Conservation (phyloP, 2,888 invertebrate species). For the Trisateles emortualis region DNA sequence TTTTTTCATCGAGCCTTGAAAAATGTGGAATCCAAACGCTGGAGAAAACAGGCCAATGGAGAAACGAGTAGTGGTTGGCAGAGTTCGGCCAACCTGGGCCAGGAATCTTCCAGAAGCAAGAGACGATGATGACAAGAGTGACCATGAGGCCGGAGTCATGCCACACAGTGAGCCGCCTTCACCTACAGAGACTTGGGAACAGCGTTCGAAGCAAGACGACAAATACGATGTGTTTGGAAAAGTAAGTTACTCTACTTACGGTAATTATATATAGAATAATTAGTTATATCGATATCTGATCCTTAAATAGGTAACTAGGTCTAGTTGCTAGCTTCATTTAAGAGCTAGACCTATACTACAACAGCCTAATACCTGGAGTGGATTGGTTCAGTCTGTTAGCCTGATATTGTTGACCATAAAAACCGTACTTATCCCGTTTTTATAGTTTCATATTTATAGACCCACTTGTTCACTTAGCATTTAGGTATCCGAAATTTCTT, state of each 20-base stretch:
- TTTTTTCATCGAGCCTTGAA: conserved; percentile 17
- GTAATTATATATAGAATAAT: no score
- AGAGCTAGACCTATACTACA: no score
- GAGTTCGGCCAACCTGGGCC: conserved; percentile 86
- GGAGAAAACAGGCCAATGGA: conserved; percentile 85
- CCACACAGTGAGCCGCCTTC: conserved; percentile 81
- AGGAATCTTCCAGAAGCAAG: conserved; percentile 79
- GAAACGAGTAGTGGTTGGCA: conserved; percentile 87
- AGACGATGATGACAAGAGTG: conserved; percentile 78
- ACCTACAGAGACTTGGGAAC: conserved; percentile 77
- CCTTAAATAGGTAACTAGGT: no score
- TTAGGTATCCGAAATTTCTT: no score
- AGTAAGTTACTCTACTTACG: conserved; percentile 63
- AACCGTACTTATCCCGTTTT: no score
- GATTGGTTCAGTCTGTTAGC: no score
- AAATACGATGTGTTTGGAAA: conserved; percentile 87
- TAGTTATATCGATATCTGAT: no score
- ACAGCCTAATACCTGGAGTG: no score
- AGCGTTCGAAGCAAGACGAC: conserved; percentile 78
- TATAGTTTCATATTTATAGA: no score
- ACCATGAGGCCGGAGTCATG: conserved; percentile 69
- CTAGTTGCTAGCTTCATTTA: no score
- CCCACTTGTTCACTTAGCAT: no score
- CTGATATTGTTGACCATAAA: no score
- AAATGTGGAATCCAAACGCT: conserved; percentile 83